Conservation (phyloP, 1,140 invertebrate genomes). For the Bombus soroeensis region DNA sequence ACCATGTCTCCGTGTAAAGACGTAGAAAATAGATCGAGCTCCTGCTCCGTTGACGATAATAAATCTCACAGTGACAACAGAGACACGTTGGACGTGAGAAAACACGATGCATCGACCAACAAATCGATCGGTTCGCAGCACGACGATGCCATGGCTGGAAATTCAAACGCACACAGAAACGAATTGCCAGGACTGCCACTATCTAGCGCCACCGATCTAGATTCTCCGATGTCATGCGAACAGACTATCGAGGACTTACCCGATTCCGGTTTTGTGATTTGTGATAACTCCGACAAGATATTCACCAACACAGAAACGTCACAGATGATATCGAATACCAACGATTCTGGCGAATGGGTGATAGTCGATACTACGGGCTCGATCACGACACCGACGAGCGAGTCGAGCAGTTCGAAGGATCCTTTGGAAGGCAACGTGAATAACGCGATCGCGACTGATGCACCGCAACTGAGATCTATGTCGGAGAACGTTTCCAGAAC, state of each 20-base stretch:
- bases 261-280: slow-evolving; percentile 78
- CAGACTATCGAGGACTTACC: slow-evolving; percentile 76
- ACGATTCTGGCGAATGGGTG: slow-evolving; percentile 77
- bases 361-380: slow-evolving; percentile 75
- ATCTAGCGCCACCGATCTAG: slow-evolving; percentile 75
- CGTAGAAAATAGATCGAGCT: slow-evolving; percentile 50
- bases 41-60: slow-evolving; percentile 55
- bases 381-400: slow-evolving; percentile 72
- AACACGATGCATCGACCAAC: slow-evolving; percentile 32
- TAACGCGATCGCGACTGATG: slow-evolving; percentile 72
- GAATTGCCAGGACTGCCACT: slow-evolving; percentile 51
- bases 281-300: slow-evolving; percentile 77
- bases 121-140: slow-evolving; percentile 31
- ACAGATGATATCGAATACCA: slow-evolving; percentile 66
- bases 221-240: slow-evolving; percentile 80
- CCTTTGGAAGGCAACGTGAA: slow-evolving; percentile 69
- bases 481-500: slow-evolving; percentile 76
- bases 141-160: slow-evolving; percentile 16
- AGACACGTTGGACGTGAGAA: slow-evolving; percentile 20
- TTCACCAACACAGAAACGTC: slow-evolving; percentile 75
- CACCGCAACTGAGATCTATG: slow-evolving; percentile 66
- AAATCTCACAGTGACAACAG: slow-evolving; percentile 43
- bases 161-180: slow-evolving; percentile 24
- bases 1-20: slow-evolving; percentile 29
- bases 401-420: slow-evolving; percentile 75